Conservation (phyloP, 92 coral and sea anemone genomes). For the Scolanthus callimorphus region DNA sequence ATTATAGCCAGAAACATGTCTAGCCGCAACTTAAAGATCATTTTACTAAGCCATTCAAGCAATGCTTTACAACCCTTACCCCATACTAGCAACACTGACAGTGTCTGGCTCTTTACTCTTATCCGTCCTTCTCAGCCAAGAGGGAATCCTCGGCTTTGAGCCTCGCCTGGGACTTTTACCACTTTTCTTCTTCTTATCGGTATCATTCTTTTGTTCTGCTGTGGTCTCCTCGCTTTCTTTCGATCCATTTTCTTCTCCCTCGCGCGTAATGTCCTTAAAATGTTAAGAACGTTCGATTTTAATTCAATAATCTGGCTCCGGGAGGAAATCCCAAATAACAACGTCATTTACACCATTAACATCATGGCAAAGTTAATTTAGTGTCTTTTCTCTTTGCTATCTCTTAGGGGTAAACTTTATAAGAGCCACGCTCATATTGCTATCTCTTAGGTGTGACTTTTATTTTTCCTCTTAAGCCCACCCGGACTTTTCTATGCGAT, state of each 20-base stretch:
- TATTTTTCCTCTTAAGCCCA: too few relatives aligned
- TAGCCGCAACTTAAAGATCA: not conserved
- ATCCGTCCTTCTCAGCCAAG: slow-evolving; percentile 44
- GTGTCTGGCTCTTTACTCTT: slow-evolving; percentile 20
- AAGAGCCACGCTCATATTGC: too few relatives aligned
- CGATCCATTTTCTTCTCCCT: not conserved
- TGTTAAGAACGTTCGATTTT: too few relatives aligned
- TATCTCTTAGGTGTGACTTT: too few relatives aligned
- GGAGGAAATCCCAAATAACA: too few relatives aligned
- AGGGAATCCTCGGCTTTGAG: slow-evolving; percentile 32
- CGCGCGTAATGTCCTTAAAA: not conserved
- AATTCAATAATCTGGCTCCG: too few relatives aligned
- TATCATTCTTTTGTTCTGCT: not conserved
- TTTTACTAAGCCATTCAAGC: not conserved
- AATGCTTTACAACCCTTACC: not conserved
- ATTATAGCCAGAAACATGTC: not conserved
- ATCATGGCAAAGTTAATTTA: too few relatives aligned
- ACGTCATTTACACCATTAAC: too few relatives aligned
- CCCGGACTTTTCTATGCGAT: too few relatives aligned
- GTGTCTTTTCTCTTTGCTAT: too few relatives aligned
- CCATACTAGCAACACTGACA: not conserved
- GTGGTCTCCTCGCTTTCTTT: not conserved
- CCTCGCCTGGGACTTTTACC: slow-evolving; percentile 1
- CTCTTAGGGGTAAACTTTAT: too few relatives aligned
- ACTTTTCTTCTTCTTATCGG: not conserved